A percentile compares a stretch with the other conserved stretches of the same genome.
phyloP scores from a whole-genome alignment of 2,113 vertebrate species.

The Laterallus jamaicensis region DNA sequence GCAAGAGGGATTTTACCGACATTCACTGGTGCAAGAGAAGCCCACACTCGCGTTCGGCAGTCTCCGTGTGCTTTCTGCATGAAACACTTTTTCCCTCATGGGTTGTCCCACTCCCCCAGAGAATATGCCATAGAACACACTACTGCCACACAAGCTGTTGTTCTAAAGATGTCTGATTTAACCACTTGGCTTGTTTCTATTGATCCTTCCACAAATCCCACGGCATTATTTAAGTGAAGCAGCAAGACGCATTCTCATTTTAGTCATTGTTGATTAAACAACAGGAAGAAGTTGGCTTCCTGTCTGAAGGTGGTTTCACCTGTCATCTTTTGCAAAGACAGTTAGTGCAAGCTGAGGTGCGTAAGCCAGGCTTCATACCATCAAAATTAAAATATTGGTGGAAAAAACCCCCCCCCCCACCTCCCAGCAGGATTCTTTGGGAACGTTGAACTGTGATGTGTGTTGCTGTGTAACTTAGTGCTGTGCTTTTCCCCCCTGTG shows the following conservation, averaged over 20 bases:
- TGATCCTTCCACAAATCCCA: not conserved
- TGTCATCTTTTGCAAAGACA: slow-evolving; percentile 50
- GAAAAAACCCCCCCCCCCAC: not conserved
- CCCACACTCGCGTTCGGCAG: slow-evolving; percentile 71
- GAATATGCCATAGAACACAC: not conserved
- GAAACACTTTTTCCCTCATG: slow-evolving; percentile 78
- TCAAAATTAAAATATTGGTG: not conserved
- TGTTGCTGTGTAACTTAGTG: not conserved
- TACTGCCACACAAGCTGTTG: not conserved
- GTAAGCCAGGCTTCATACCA: not conserved
- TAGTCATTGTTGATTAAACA: slow-evolving; percentile 75
- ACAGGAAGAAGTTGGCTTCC: slow-evolving; percentile 83
- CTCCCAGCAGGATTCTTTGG: not conserved
- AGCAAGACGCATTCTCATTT: slow-evolving; percentile 32
- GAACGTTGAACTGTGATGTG: not conserved
- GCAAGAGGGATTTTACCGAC: slow-evolving; percentile 81
- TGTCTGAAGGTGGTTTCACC: slow-evolving; percentile 73
- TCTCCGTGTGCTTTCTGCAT: slow-evolving; percentile 65
- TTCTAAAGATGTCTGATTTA: not conserved
- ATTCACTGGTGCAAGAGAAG: slow-evolving; percentile 74
- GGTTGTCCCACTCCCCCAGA: slow-evolving; percentile 21
- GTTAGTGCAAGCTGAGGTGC: not conserved
- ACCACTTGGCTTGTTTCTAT: not conserved
- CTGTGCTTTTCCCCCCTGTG: not conserved
- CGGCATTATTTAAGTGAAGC: slow-evolving; percentile 9